Base-by-base conservation (phyloP, 2,888 invertebrate genomes). In the Nudaria mundana region DNA sequence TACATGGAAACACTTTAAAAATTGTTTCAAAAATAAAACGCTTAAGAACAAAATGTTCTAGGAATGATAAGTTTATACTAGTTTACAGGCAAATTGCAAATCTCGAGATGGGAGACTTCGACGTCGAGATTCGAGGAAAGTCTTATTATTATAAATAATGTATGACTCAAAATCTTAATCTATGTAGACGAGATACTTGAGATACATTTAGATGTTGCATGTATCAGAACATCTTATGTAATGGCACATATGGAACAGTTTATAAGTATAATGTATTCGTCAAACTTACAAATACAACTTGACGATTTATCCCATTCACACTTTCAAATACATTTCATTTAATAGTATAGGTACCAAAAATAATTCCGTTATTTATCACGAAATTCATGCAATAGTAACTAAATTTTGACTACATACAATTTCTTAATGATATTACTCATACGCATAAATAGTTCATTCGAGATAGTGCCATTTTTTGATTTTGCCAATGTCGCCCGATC, bases 171-270 rank as follows among this genome's bases (percentile, higher is more conserved):
- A 41, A 54, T 43, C 53, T 59, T 60, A 56, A 37, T 44, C 58
- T 59, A 59, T 32, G 37, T 33, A 42, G 45, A 47, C 33, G 44
- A 50, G 40, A 52, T 40, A 52, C 28, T 49, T 51, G 62, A 56
- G 14, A 32, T 54, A 50, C 48, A 44, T 47, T 49, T 59, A 54
- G 49, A 55, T 47, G 36, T 39, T 43, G 47, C 44, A 44, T 50
- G 13, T 47, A 45, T 45, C 51, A 38, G 52, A 37, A 44, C 43
- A 44, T 48, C 45, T 36, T 54, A 50, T 46, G 51, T 45, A 47
- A 59, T 59, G 59, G 59, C 59, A 59, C 59, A 59, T 54, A 52
- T 57, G 45, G 54, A 60, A 60, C 54, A 60, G 52, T 48, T 60
- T 59, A 48, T 59, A 53, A 60, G 57, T 60, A 56, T 52, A 60